Percentiles rank a stretch among this genome's conserved stretches.
Evolutionary conservation across 2,888 invertebrate genomes (phyloP).

Genomic region (Deroplatys truncata): DNA sequence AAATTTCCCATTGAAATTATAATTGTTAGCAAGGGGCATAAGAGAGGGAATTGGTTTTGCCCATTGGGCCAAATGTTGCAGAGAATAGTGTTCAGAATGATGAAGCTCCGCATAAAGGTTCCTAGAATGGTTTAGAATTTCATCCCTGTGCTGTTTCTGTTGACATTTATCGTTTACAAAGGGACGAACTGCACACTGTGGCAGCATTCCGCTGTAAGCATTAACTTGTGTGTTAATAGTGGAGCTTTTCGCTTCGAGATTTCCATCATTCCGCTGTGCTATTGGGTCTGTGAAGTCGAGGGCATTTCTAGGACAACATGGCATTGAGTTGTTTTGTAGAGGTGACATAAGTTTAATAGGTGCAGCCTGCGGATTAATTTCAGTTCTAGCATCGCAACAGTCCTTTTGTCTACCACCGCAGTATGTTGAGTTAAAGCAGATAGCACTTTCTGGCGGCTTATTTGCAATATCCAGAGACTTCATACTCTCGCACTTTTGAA

Average conservation of each 20-base stretch:
- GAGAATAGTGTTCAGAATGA: background rate
- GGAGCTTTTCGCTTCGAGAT: background rate
- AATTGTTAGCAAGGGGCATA: background rate
- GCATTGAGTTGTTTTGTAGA: background rate
- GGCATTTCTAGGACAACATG: background rate
- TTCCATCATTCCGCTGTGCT: background rate
- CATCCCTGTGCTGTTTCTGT: background rate
- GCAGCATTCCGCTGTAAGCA: background rate
- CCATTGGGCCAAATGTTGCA: background rate
- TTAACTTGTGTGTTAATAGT: background rate
- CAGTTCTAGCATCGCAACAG: background rate
- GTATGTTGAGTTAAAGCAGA: background rate
- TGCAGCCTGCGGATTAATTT: background rate
- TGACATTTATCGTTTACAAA: background rate
- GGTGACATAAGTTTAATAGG: background rate
- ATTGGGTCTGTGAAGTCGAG: background rate
- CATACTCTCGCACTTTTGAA: background rate
- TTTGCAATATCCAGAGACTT: background rate
- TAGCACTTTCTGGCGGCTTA: background rate
- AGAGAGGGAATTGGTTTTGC: constrained; percentile 5
- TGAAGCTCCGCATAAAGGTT: background rate
- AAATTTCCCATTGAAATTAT: background rate
- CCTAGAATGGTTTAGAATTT: background rate
- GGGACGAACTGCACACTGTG: background rate
- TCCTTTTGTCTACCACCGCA: background rate